Conservation (phyloP, 2,797 vertebrate genomes). For the Pampus argenteus region DNA sequence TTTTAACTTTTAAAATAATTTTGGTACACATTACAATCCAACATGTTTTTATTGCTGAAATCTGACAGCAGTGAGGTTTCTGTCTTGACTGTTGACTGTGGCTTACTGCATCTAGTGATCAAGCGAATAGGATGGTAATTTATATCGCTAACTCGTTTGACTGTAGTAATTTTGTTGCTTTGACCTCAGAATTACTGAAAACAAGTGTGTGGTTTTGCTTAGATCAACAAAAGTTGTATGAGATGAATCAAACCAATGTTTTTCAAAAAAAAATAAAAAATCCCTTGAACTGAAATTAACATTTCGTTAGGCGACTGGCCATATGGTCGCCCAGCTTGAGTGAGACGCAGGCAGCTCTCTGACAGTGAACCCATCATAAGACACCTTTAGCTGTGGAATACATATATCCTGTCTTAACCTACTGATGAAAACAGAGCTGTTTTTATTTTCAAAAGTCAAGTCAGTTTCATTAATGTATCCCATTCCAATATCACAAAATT, state of each 20-base stretch:
- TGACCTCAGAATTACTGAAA: background rate
- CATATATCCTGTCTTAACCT: background rate
- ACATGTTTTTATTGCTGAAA: background rate
- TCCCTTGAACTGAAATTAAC: slow-evolving; percentile 1
- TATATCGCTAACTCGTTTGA: background rate
- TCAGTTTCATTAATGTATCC: too few species aligned
- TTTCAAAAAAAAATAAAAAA: too few species aligned
- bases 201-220: background rate
- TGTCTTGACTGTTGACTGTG: background rate
- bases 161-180: background rate
- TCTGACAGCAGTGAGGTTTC: background rate
- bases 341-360: slow-evolving; percentile 39
- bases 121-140: background rate
- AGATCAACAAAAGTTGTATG: background rate
- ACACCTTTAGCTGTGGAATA: slow-evolving; percentile 12
- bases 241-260: background rate
- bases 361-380: slow-evolving; percentile 15
- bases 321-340: slow-evolving; percentile 66
- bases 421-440: background rate
- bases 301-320: slow-evolving; percentile 10
- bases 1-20: background rate
- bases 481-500: too few species aligned
- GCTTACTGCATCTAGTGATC: background rate
- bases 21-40: background rate
- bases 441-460: background rate